phyloP scores from a whole-genome alignment of 1,140 invertebrate species.

The Ips typographus region DNA sequence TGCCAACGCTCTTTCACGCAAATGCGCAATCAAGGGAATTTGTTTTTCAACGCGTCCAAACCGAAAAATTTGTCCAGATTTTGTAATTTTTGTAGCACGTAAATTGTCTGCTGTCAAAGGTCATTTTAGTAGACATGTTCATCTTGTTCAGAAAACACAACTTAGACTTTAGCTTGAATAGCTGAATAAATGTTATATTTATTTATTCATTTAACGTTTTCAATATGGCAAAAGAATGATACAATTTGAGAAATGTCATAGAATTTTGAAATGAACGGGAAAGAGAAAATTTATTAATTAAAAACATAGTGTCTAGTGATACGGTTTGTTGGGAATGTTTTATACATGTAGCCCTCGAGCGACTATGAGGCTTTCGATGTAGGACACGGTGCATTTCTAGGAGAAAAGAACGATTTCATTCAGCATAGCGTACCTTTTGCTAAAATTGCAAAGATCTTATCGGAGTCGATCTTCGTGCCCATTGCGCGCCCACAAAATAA shows the following conservation, averaged over 20 bases:
- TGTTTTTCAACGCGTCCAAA: too few species aligned
- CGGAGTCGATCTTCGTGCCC: constrained; percentile 28
- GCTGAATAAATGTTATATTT: background rate
- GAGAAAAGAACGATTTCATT: constrained; percentile 31
- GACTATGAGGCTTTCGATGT: constrained; percentile 18
- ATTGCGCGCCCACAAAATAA: constrained; percentile 27
- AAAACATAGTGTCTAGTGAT: background rate
- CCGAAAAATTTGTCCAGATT: too few species aligned
- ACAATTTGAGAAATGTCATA: too few species aligned
- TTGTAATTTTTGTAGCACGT: too few species aligned
- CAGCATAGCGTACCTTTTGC: constrained; percentile 21
- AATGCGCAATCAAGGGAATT: too few species aligned
- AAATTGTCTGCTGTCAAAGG: too few species aligned
- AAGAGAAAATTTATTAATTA: background rate
- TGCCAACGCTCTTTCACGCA: too few species aligned
- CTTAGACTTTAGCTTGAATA: background rate
- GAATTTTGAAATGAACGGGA: background rate
- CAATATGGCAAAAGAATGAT: background rate
- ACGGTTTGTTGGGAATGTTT: constrained; percentile 6
- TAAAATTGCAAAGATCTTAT: constrained; percentile 32
- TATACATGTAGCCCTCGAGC: constrained; percentile 3
- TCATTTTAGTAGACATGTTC: background rate
- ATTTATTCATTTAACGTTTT: background rate
- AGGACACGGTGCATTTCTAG: constrained; percentile 12
- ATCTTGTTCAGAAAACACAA: background rate